Evolutionary conservation across 2,888 invertebrate species (phyloP), one percentile per base, ranked within the genome.

Genomic region (Spisula subtruncata): DNA sequence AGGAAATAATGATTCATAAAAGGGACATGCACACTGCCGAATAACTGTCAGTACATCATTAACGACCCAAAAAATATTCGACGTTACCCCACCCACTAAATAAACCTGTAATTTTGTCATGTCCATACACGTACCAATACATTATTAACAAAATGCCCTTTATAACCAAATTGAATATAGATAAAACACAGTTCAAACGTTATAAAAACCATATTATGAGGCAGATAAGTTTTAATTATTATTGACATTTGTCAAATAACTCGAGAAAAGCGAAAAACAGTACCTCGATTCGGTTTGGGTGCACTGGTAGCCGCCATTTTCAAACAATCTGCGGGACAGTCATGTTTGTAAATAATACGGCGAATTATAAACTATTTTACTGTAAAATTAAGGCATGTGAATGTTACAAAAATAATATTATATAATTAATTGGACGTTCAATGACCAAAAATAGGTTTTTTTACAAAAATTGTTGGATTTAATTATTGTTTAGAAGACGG

Each of bases 281-380:
- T 92, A 93, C 93, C 94, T 88, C 92, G 89, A 79, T 93, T 93
- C 81, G 90, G 91, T 48, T 88, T 87, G 25, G 89, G 91, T 29
- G 89, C 88, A 88, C 93, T 93, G 81, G 89, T 91, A 71, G 92
- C 91, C 93, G 93, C 94, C 94, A 94, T 94, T 90, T 93, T 93
- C 87, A 93, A 90, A 93, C 93, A 91, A 90, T 82, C 29, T 86
- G 48, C 46, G 83, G 46, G 46, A 81, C 46, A 66, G 60, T 0
- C 10, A 66, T 25, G 25, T 66, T 66, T 66, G 60, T 66, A 66
- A 66, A 66, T 66, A 66, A 20, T 10, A 66, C 10, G 12, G 1
- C 12, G 51, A 51, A 8, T 66, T 25, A 8, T 66, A 25, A 25
- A 25, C 0, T 2, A 66, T 4, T 66, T 66, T 66, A 41, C 8